phyloP scores from a whole-genome alignment of 2,113 vertebrate genomes.

The Pseudopodoces humilis region DNA sequence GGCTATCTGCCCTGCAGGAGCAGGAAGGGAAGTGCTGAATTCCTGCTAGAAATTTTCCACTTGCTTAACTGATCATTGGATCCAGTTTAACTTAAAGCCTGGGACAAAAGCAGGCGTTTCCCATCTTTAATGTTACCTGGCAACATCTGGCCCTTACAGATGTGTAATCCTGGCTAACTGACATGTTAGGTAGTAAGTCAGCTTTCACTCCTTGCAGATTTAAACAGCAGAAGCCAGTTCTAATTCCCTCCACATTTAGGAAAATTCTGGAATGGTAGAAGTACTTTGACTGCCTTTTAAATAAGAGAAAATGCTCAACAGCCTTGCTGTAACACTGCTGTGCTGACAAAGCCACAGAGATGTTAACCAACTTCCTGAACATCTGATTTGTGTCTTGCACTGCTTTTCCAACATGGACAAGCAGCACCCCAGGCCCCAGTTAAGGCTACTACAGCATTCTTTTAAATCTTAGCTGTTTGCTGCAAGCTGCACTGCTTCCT shows the following conservation, averaged over 20 bases:
- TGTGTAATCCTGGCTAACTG: neutral
- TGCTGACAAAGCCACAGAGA: slow-evolving; percentile 17
- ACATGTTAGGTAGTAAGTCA: fast-evolving
- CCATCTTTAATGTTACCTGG: neutral
- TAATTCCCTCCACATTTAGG: neutral
- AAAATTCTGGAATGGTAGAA: neutral
- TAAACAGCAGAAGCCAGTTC: neutral
- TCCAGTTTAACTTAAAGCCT: neutral
- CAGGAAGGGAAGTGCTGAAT: neutral
- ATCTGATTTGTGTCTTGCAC: slow-evolving; percentile 30
- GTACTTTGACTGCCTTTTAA: neutral
- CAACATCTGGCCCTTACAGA: neutral
- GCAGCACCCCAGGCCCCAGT: neutral
- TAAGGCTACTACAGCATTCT: neutral
- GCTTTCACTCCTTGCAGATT: neutral
- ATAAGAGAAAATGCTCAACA: neutral
- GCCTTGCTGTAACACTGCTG: neutral
- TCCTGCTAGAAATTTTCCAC: neutral
- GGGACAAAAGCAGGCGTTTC: neutral
- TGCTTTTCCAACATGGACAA: fast-evolving
- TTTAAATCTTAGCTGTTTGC: neutral
- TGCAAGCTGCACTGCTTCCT: neutral
- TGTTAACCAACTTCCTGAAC: slow-evolving; percentile 24
- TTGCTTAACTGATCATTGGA: neutral
- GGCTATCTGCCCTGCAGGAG: neutral